These are phyloP conservation scores for Patagioenas fasciata DNA, from an alignment of 2,113 vertebrate species.

Conservation along the genomic window DNA sequence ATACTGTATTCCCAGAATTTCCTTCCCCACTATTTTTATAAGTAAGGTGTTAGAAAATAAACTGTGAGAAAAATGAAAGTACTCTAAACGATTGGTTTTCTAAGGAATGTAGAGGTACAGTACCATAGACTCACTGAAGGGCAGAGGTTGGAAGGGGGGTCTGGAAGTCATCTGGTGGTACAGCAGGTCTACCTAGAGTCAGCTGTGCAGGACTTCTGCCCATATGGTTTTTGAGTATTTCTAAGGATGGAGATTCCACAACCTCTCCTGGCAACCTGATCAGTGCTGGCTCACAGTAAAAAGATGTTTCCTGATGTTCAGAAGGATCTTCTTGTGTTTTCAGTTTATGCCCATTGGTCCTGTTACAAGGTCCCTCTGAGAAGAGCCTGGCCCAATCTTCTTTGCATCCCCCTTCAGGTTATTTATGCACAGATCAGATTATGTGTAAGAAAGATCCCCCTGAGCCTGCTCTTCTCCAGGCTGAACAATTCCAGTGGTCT, in stretches of 20 bases:
- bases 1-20: not conserved
- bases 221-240: not conserved
- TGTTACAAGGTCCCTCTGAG: no score
- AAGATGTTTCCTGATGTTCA: no score
- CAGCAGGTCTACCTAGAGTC: not conserved
- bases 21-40: not conserved
- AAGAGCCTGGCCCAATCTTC: no score
- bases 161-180: no score
- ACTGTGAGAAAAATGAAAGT: not conserved
- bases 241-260: not conserved
- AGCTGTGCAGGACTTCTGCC: accelerated
- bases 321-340: not conserved
- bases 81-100: not conserved
- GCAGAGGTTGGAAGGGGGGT: not conserved
- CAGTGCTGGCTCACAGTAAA: no score
- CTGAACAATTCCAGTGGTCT: no score
- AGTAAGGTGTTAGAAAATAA: not conserved
- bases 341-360: not conserved
- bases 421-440: not conserved
- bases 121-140: not conserved
- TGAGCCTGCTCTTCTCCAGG: not conserved
- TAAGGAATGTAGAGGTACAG: not conserved
- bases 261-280: not conserved
- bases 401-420: not conserved
- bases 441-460: no score